Conservation (phyloP, 2,888 invertebrate species). For the Parnassius apollo region DNA sequence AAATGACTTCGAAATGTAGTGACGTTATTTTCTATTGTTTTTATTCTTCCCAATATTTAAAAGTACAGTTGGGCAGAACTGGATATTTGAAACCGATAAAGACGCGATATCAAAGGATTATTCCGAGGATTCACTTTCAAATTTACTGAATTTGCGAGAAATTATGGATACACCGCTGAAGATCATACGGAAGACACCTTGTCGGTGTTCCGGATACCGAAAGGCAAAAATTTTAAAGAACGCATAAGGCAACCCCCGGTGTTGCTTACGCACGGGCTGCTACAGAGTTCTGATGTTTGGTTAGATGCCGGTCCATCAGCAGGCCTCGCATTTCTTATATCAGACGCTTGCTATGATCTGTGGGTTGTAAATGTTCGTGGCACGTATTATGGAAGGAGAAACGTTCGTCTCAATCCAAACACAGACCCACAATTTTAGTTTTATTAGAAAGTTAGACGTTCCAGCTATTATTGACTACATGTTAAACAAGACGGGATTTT, state of each 20-base stretch:
- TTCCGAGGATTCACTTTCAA: conserved; percentile 25
- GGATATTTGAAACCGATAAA: background rate
- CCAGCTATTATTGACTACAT: conserved; percentile 81
- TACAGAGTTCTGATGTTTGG: conserved; percentile 57
- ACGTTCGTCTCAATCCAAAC: conserved; percentile 57
- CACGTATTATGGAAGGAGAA: conserved; percentile 76
- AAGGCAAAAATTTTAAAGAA: conserved; percentile 41
- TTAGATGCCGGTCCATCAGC: conserved; percentile 54
- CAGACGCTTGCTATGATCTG: conserved; percentile 44
- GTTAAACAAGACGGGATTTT: conserved; percentile 43
- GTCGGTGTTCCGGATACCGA: conserved; percentile 49
- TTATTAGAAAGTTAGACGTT: conserved; percentile 85
- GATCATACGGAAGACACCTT: conserved; percentile 58
- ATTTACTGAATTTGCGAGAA: conserved; percentile 46
- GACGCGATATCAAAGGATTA: background rate
- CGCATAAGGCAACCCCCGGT: conserved; percentile 46
- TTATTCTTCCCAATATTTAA: no score
- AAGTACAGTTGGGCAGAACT: no score
- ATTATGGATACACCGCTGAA: conserved; percentile 52
- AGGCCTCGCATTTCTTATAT: conserved; percentile 43
- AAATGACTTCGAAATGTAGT: no score
- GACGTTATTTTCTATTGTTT: no score
- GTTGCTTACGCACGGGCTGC: conserved; percentile 60
- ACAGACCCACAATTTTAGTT: conserved; percentile 70
- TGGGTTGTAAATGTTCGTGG: conserved; percentile 57